Conservation (phyloP, 2,888 invertebrate genomes). For the Phasia obesa region DNA sequence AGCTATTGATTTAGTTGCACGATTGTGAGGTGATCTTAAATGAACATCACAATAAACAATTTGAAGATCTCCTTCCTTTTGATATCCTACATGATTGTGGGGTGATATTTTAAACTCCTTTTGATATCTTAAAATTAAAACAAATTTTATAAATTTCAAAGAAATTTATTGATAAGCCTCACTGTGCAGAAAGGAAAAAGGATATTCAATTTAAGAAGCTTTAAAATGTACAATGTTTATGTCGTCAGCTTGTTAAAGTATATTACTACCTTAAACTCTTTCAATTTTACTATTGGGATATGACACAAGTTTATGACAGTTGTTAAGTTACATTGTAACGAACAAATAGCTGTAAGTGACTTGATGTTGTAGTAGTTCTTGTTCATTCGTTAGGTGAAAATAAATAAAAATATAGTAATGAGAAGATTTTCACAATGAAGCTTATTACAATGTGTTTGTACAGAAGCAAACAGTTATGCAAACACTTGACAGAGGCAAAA, state of each 20-base stretch:
- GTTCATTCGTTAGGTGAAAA: no score
- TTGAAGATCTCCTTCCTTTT: no score
- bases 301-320: slow-evolving; percentile 65
- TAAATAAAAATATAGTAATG: background rate
- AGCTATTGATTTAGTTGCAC: no score
- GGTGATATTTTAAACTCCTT: no score
- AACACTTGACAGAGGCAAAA: slow-evolving; percentile 22
- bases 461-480: slow-evolving; percentile 28
- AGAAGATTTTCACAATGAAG: slow-evolving; percentile 55
- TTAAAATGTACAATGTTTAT: slow-evolving; percentile 37
- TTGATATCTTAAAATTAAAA: no score
- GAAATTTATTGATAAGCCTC: no score
- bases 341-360: background rate
- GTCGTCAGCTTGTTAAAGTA: slow-evolving; percentile 34
- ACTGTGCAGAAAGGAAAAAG: background rate
- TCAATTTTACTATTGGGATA: slow-evolving; percentile 14
- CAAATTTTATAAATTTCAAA: no score
- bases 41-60: no score
- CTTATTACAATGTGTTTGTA: slow-evolving; percentile 46
- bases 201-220: slow-evolving; percentile 5
- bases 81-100: no score
- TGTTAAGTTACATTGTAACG: slow-evolving; percentile 60
- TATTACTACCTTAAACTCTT: slow-evolving; percentile 19
- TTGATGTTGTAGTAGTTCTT: no score
- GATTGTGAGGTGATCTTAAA: no score